phyloP scores from a whole-genome alignment of 1,140 invertebrate genomes.

The Ylistrum balloti region DNA sequence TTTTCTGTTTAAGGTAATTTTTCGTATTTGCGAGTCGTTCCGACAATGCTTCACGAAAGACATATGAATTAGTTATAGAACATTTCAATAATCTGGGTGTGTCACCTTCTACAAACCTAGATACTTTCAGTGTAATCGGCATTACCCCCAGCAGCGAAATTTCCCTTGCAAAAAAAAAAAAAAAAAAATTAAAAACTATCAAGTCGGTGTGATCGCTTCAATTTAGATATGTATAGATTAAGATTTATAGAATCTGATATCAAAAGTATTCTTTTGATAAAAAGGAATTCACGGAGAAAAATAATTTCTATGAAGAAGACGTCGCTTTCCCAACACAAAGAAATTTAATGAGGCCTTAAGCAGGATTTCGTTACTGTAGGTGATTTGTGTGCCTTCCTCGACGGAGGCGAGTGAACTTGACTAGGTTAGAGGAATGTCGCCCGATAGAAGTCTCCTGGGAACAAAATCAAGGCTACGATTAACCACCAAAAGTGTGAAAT shows the following conservation, averaged over 20 bases:
- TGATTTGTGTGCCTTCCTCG: background rate
- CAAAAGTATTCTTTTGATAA: background rate
- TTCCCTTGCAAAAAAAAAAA: background rate
- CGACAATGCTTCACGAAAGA: too few species aligned
- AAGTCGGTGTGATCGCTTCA: background rate
- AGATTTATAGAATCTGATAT: background rate
- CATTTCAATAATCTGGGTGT: background rate
- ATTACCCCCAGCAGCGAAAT: background rate
- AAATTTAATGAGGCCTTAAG: background rate
- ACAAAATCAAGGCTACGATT: too few species aligned
- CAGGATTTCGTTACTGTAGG: slow-evolving; percentile 4
- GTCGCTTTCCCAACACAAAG: background rate
- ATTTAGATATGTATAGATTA: slow-evolving; percentile 29
- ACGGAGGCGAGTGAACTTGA: background rate
- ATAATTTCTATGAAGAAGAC: slow-evolving; percentile 34
- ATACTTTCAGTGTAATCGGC: background rate
- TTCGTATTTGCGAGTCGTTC: background rate
- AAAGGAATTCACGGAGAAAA: background rate
- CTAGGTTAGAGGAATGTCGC: background rate
- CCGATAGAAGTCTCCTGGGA: background rate
- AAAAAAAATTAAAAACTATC: background rate
- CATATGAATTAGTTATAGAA: background rate
- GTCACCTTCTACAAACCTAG: background rate
- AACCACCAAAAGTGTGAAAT: too few species aligned
- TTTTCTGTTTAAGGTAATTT: too few species aligned